phyloP scores from a whole-genome alignment of 2,888 invertebrate genomes.

The Sabellastarte sp. region DNA sequence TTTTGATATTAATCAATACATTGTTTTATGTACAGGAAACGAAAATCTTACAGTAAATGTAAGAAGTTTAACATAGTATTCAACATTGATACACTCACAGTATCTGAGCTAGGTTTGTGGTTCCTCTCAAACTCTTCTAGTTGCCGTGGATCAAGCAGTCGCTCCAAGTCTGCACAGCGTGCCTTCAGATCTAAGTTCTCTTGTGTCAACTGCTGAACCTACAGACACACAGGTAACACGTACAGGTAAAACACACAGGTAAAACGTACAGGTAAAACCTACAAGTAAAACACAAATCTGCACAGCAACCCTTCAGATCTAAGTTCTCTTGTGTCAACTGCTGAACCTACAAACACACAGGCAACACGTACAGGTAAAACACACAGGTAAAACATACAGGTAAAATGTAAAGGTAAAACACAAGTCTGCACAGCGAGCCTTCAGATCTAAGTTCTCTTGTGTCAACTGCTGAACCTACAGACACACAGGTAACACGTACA shows the following conservation, averaged over 20 bases:
- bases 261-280: too few relatives aligned
- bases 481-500: too few relatives aligned
- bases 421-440: constrained; percentile 75
- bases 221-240: not conserved
- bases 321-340: constrained; percentile 83
- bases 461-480: constrained; percentile 73
- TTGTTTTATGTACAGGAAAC: too few relatives aligned
- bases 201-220: constrained; percentile 74
- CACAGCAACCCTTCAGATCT: constrained; percentile 77
- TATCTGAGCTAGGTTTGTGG: not conserved
- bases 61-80: too few relatives aligned
- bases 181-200: constrained; percentile 82
- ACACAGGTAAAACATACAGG: too few relatives aligned
- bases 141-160: constrained; percentile 55
- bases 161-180: constrained; percentile 71
- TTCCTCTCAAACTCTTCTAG: constrained; percentile 9
- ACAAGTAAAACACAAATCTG: too few relatives aligned
- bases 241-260: too few relatives aligned
- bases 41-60: too few relatives aligned
- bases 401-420: too few relatives aligned
- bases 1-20: not conserved
- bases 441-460: constrained; percentile 79
- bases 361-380: too few relatives aligned
- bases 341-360: constrained; percentile 64
- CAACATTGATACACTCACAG: not conserved